A percentile compares a stretch with the other conserved stretches of the same genome.
Conservation (phyloP, 92 coral and sea anemone genomes). For the Zoanthus sansibaricus region DNA sequence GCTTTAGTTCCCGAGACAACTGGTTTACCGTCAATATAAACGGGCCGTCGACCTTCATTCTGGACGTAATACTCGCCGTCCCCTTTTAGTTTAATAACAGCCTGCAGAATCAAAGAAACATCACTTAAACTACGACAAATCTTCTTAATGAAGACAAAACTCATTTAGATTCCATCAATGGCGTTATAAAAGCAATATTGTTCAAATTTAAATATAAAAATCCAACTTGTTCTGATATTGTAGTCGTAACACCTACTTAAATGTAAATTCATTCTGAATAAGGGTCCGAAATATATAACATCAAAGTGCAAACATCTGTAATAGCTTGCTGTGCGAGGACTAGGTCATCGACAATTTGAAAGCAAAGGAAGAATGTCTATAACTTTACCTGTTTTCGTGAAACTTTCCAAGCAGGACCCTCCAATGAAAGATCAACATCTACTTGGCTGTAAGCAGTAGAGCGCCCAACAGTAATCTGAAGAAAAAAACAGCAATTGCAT, state of each 20-base stretch:
- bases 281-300: no score
- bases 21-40: constrained; percentile 94
- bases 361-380: neutral
- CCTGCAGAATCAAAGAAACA: constrained; percentile 61
- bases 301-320: neutral
- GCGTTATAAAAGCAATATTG: neutral
- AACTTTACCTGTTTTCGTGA: constrained; percentile 90
- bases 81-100: constrained; percentile 87
- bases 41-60: constrained; percentile 96
- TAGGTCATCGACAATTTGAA: neutral
- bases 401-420: constrained; percentile 99
- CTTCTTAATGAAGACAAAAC: neutral
- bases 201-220: neutral
- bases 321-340: neutral
- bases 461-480: constrained; percentile 94
- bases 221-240: neutral
- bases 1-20: constrained; percentile 89
- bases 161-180: neutral
- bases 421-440: constrained; percentile 94
- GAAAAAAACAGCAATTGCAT: neutral
- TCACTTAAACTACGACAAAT: neutral
- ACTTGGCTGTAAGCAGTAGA: constrained; percentile 92
- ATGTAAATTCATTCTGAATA: no score
- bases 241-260: no score
- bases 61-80: constrained; percentile 96